Percentiles rank a stretch among this genome's conserved stretches.
phyloP scores from a whole-genome alignment of 2,888 invertebrate species.

The Quadroppia sp. region DNA sequence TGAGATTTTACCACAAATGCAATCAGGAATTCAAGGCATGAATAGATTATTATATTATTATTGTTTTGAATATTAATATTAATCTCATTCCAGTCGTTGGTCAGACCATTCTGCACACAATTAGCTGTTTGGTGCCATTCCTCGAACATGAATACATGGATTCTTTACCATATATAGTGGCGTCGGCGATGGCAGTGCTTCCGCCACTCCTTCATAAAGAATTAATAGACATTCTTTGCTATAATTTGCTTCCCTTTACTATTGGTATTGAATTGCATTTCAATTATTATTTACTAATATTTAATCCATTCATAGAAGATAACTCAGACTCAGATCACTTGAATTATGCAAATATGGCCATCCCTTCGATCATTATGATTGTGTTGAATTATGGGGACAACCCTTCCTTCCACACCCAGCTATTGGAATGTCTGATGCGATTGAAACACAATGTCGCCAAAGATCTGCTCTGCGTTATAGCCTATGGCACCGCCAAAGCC shows the following conservation, averaged over 20 bases:
- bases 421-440: slow-evolving; percentile 92
- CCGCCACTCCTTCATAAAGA: slow-evolving; percentile 87
- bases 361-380: slow-evolving; percentile 84
- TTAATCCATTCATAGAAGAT: not conserved
- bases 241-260: slow-evolving; percentile 91
- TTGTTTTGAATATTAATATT: too few species aligned
- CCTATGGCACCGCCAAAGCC: slow-evolving; percentile 90
- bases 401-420: slow-evolving; percentile 92
- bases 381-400: slow-evolving; percentile 93
- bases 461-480: slow-evolving; percentile 90
- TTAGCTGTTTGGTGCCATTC: slow-evolving; percentile 92
- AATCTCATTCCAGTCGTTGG: slow-evolving; percentile 73
- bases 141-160: slow-evolving; percentile 93
- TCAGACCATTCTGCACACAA: slow-evolving; percentile 83
- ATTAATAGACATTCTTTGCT: slow-evolving; percentile 88
- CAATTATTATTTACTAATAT: slow-evolving; percentile 18
- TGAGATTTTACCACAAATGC: slow-evolving; percentile 41
- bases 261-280: slow-evolving; percentile 66
- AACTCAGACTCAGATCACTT: slow-evolving; percentile 47
- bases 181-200: slow-evolving; percentile 87
- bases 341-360: slow-evolving; percentile 56
- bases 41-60: too few species aligned
- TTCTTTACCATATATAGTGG: slow-evolving; percentile 87
- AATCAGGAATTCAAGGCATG: slow-evolving; percentile 50
- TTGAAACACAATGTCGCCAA: slow-evolving; percentile 83